A percentile compares a stretch with the other conserved stretches of the same genome.
These are phyloP conservation scores for Drosophila tropicalis DNA, from an alignment of 1,140 invertebrate species.

Conservation along the genomic window DNA sequence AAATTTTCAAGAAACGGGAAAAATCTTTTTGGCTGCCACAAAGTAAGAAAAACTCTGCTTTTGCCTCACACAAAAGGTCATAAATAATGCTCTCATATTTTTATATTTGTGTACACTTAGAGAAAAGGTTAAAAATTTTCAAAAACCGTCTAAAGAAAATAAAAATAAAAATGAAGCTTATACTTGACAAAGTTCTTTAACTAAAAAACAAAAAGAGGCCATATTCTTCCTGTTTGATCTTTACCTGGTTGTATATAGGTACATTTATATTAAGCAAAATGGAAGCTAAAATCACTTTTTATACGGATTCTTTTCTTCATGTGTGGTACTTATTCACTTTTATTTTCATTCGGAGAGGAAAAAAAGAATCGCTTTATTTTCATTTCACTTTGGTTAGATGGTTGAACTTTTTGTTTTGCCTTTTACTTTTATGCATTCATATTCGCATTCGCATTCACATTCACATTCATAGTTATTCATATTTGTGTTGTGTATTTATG, in stretches of 20 bases:
- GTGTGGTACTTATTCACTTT: slow-evolving; percentile 14
- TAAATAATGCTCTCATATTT: slow-evolving; percentile 60
- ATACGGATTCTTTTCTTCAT: too few species aligned
- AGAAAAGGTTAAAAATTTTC: too few species aligned
- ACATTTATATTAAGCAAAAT: too few species aligned
- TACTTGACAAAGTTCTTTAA: too few species aligned
- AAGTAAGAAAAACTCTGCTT: slow-evolving; percentile 10
- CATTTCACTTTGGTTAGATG: slow-evolving; percentile 22
- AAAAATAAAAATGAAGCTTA: too few species aligned
- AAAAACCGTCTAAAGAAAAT: too few species aligned
- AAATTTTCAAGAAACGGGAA: slow-evolving; percentile 16
- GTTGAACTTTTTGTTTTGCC: slow-evolving; percentile 32
- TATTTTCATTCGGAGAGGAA: slow-evolving; percentile 32
- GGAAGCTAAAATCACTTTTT: too few species aligned
- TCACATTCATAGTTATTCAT: slow-evolving; percentile 63
- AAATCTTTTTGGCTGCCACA: slow-evolving; percentile 28
- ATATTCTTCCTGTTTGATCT: not conserved
- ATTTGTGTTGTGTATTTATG: slow-evolving; percentile 65
- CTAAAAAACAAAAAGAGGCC: too few species aligned
- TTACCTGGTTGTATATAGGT: too few species aligned
- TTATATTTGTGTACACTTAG: slow-evolving; percentile 27
- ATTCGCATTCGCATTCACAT: slow-evolving; percentile 43
- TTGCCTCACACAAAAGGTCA: slow-evolving; percentile 43
- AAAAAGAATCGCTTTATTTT: slow-evolving; percentile 49
- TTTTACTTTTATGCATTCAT: slow-evolving; percentile 50